A percentile compares a stretch with the other conserved stretches of the same genome.
Evolutionary conservation across 2,797 vertebrate genomes (phyloP).

Genomic region (Chrysocyon brachyurus): DNA sequence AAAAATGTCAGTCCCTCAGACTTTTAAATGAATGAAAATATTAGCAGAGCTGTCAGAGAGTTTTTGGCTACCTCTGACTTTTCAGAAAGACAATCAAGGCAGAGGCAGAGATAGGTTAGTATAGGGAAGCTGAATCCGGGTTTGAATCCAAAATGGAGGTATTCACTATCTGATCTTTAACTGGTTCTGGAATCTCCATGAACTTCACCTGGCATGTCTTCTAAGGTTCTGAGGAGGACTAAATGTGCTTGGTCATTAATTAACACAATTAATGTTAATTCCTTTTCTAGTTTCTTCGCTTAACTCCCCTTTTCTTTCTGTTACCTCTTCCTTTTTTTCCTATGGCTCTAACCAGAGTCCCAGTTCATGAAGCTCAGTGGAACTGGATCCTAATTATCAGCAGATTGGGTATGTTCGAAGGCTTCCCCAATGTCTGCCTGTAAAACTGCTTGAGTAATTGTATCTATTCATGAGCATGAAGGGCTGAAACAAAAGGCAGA

Average conservation of each 20-base stretch:
- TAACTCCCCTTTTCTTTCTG: neutral
- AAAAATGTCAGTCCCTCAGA: conserved; percentile 21
- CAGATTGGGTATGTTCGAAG: neutral
- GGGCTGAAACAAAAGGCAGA: neutral
- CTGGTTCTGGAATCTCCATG: neutral
- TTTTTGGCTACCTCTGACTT: neutral
- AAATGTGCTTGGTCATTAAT: neutral
- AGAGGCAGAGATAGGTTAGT: neutral
- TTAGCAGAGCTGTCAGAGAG: neutral
- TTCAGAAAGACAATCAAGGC: neutral
- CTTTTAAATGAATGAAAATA: neutral
- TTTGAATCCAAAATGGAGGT: neutral
- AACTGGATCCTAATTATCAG: neutral
- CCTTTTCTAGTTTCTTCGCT: neutral
- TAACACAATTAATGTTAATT: neutral
- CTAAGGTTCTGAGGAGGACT: neutral
- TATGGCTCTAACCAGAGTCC: neutral
- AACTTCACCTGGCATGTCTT: neutral
- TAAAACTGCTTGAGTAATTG: neutral
- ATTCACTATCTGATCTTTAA: neutral
- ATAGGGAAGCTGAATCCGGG: neutral
- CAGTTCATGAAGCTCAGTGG: neutral
- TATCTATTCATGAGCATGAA: neutral
- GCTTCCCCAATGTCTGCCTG: neutral
- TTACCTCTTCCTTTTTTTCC: neutral